These are phyloP conservation scores for Theropithecus gelada DNA, from an alignment of 2,113 vertebrate species.

Conservation along the genomic window DNA sequence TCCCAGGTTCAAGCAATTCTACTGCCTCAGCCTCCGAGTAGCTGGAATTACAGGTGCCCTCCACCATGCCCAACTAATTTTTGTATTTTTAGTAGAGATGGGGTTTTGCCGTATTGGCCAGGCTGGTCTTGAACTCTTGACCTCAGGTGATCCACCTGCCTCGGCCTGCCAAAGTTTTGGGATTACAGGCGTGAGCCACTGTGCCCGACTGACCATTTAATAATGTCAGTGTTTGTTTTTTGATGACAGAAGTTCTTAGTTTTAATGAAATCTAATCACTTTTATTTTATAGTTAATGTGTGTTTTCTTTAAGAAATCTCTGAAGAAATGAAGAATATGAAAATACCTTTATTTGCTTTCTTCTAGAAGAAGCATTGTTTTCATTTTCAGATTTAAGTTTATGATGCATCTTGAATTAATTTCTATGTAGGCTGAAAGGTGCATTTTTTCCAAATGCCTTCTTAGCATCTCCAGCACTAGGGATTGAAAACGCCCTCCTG, in stretches of 20 bases:
- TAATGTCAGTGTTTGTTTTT: not conserved
- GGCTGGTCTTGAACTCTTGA: too few species aligned
- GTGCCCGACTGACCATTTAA: too few species aligned
- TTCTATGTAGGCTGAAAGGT: not conserved
- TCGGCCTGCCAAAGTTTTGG: too few species aligned
- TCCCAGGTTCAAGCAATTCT: too few species aligned
- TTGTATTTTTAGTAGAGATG: too few species aligned
- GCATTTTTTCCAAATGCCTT: too few species aligned
- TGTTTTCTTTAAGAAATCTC: not conserved
- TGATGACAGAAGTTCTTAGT: not conserved
- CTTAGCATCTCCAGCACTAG: fast-evolving
- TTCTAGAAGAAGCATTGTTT: not conserved
- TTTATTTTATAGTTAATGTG: not conserved
- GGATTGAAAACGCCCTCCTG: not conserved
- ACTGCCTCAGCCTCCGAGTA: too few species aligned
- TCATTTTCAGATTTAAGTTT: not conserved
- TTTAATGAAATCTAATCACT: not conserved
- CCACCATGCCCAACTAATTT: too few species aligned
- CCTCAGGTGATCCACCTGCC: too few species aligned
- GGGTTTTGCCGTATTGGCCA: too few species aligned
- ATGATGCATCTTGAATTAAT: not conserved
- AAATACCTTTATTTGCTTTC: not conserved
- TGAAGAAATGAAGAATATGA: not conserved
- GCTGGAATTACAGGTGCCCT: too few species aligned
- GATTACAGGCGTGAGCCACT: too few species aligned